These are phyloP conservation scores for Phrynocephalus forsythii DNA, from an alignment of 2,797 vertebrate genomes.

Conservation along the genomic window DNA sequence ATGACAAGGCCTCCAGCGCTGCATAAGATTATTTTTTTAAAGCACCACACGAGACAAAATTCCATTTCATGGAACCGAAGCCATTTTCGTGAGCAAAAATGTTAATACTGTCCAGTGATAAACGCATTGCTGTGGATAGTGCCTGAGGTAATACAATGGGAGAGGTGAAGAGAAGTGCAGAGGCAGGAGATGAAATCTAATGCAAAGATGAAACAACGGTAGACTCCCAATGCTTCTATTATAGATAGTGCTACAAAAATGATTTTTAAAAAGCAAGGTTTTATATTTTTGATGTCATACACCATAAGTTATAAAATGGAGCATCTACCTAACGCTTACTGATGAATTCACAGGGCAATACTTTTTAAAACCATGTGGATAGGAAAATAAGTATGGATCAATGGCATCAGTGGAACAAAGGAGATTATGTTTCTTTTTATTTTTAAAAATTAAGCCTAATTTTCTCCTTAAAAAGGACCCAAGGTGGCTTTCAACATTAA, in stretches of 20 bases:
- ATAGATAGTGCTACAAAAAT: not conserved
- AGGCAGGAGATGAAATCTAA: not conserved
- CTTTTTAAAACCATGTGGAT: not conserved
- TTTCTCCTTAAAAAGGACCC: no score
- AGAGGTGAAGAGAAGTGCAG: not conserved
- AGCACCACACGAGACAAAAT: not conserved
- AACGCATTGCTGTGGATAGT: not conserved
- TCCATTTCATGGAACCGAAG: slow-evolving; percentile 1
- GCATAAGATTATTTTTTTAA: not conserved
- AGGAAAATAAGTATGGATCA: not conserved
- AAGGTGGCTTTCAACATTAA: no score
- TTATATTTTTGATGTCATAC: not conserved
- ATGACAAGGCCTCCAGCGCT: not conserved
- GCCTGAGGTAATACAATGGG: not conserved
- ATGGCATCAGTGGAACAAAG: not conserved
- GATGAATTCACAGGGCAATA: not conserved
- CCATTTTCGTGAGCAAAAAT: not conserved
- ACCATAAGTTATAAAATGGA: not conserved
- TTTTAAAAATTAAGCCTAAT: no score
- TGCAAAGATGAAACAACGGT: slow-evolving; percentile 15
- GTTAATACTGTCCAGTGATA: not conserved
- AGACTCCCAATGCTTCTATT: not conserved
- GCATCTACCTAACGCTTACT: not conserved
- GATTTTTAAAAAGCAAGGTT: not conserved
- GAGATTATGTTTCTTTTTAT: no score